Base-by-base conservation (phyloP, 2,797 vertebrate species). In the Cercopithecus petaurista region DNA sequence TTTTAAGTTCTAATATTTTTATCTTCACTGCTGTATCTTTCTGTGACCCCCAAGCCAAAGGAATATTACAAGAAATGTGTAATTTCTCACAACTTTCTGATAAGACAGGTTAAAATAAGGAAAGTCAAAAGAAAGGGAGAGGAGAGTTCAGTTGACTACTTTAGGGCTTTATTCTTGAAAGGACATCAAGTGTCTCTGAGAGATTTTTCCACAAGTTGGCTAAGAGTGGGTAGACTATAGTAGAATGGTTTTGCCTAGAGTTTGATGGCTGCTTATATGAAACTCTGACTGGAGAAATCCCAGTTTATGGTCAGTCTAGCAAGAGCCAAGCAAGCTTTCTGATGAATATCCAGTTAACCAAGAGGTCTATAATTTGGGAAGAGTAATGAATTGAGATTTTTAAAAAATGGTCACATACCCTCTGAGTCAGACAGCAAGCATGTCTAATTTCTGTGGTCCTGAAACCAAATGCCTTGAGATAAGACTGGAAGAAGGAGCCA, bases 351-450 rank as follows among this genome's bases (percentile, higher is more conserved):
- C 28, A 91, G n/a, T 92, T 92, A 90, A 48, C 55, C 72, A 88
- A 67, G 6, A 81, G 22, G 14, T 64, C 70, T 97, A 22, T 57
- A 85, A 95, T 90, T 91, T 96, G 39, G 57, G 19, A 93, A 93
- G 26, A 83, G 57, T 59, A 67, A 86, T 79, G 59, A 67, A 59
- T 19, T 55, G 11, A 26, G 12, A 30, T 30, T 83, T 67, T 83
- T 1, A 14, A 46, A 50, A 87, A 88, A 39, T 39, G 28, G 21
- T 72, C 43, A 79, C 24, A 22, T 76, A 81, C 17, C 19, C 5
- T 88, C 50, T 83, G 84, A 92, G 83, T 82, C 41, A 95, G 48
- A 93, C 17, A 86, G 24, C 21, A 24, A 50, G 11, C 28, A 43
- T 83, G 48, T 64, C 84, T 79, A 28, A 36, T 93, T 82, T 93